A percentile compares a stretch with the other conserved stretches of the same genome.
phyloP scores from a whole-genome alignment of 1,140 invertebrate genomes.

The Neomicropteryx cornuta region DNA sequence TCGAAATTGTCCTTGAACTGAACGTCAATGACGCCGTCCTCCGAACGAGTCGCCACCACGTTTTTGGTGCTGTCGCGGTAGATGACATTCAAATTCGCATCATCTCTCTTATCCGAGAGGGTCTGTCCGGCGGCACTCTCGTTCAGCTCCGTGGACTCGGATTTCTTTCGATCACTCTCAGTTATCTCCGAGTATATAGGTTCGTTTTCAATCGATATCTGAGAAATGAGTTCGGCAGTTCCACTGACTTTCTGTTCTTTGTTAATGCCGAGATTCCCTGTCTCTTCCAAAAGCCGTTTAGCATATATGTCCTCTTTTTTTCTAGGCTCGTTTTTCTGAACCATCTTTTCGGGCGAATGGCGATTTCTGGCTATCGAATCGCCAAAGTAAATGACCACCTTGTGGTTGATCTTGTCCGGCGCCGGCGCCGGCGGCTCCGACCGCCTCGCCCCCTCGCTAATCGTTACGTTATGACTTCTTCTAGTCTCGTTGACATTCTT shows the following conservation, averaged over 20 bases:
- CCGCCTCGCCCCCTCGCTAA: no score
- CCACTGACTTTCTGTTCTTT: slow-evolving; percentile 27
- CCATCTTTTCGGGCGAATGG: slow-evolving; percentile 25
- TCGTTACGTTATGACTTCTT: slow-evolving; percentile 23
- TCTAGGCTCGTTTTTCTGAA: slow-evolving; percentile 20
- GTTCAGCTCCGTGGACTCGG: slow-evolving; percentile 16
- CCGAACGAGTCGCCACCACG: slow-evolving; percentile 19
- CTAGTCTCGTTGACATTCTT: slow-evolving; percentile 28
- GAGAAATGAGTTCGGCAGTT: slow-evolving; percentile 29
- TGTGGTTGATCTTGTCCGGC: slow-evolving; percentile 39
- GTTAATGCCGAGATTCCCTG: slow-evolving; percentile 23
- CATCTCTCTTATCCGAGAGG: slow-evolving; percentile 9
- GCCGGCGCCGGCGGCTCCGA: slow-evolving; percentile 1
- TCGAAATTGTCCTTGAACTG: slow-evolving; percentile 52
- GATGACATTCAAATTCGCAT: slow-evolving; percentile 17
- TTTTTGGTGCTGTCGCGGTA: slow-evolving; percentile 20
- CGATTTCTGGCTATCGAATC: slow-evolving; percentile 46
- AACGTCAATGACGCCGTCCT: slow-evolving; percentile 50
- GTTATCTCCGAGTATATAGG: slow-evolving; percentile 36
- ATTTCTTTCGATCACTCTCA: slow-evolving; percentile 13
- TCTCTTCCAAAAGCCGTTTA: slow-evolving; percentile 28
- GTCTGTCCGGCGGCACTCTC: slow-evolving; percentile 13
- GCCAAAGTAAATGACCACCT: slow-evolving; percentile 59
- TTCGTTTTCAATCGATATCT: slow-evolving; percentile 30
- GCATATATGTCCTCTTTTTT: slow-evolving; percentile 37